phyloP scores from a whole-genome alignment of 2,113 vertebrate species.

The Eulacestoma nigropectus region DNA sequence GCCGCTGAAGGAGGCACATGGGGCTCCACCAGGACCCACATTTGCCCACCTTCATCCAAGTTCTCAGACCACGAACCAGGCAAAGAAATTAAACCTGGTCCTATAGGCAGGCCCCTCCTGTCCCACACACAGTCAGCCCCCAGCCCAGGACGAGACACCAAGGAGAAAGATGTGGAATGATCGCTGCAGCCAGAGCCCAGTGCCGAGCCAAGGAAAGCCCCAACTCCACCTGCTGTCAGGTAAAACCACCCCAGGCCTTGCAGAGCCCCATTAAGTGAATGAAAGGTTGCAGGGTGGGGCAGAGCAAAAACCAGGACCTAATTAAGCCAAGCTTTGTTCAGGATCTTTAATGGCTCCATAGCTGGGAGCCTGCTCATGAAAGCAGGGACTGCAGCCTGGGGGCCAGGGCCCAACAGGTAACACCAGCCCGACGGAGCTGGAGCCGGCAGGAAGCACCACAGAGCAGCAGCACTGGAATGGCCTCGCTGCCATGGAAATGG shows the following conservation, averaged over 20 bases:
- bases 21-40: background rate
- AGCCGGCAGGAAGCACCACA: background rate
- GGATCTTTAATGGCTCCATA: background rate
- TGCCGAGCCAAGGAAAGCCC: background rate
- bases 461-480: fast-evolving
- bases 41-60: background rate
- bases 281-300: background rate
- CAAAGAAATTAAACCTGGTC: background rate
- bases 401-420: background rate
- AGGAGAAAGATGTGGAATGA: fast-evolving
- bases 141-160: background rate
- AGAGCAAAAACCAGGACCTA: background rate
- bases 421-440: background rate
- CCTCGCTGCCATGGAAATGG: fast-evolving
- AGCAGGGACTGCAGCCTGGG: background rate
- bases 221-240: background rate
- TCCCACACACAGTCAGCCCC: background rate
- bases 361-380: background rate
- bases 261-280: background rate
- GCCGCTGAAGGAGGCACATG: fast-evolving
- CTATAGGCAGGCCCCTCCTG: background rate
- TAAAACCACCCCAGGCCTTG: background rate
- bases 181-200: fast-evolving
- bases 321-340: background rate
- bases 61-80: background rate